phyloP scores from a whole-genome alignment of 2,113 vertebrate genomes.

The Neogobius melanostomus region DNA sequence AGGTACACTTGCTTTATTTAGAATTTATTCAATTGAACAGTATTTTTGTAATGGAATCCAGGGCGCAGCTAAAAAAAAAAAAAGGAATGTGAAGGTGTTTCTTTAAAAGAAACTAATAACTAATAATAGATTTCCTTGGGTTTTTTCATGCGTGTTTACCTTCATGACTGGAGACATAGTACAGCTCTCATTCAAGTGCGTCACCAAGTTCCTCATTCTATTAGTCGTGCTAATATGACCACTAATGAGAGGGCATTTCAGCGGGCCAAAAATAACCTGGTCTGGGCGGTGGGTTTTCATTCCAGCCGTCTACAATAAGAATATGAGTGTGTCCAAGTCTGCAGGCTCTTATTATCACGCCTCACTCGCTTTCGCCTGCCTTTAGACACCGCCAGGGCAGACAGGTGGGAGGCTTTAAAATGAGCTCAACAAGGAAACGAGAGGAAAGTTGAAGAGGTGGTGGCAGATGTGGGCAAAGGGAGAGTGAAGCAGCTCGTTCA shows the following conservation, averaged over 20 bases:
- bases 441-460: slow-evolving; percentile 1
- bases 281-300: slow-evolving; percentile 16
- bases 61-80: too few species aligned
- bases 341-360: slow-evolving; percentile 49
- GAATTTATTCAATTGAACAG: too few species aligned
- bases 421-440: not conserved
- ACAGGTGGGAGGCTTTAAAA: slow-evolving; percentile 49
- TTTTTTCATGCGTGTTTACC: not conserved
- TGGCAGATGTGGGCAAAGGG: not conserved
- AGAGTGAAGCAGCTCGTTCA: slow-evolving; percentile 7
- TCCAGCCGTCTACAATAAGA: slow-evolving; percentile 32
- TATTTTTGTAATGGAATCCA: too few species aligned
- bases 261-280: slow-evolving; percentile 55
- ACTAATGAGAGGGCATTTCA: slow-evolving; percentile 59
- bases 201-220: slow-evolving; percentile 39
- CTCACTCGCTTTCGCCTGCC: slow-evolving; percentile 44
- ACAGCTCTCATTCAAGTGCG: not conserved
- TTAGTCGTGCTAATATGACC: slow-evolving; percentile 47
- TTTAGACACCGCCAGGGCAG: slow-evolving; percentile 22
- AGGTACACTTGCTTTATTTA: too few species aligned
- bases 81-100: too few species aligned
- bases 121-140: too few species aligned
- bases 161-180: not conserved
- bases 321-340: slow-evolving; percentile 39
- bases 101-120: too few species aligned